These are phyloP conservation scores for Heliconius ismenius DNA, from an alignment of 2,888 invertebrate genomes.

Conservation along the genomic window DNA sequence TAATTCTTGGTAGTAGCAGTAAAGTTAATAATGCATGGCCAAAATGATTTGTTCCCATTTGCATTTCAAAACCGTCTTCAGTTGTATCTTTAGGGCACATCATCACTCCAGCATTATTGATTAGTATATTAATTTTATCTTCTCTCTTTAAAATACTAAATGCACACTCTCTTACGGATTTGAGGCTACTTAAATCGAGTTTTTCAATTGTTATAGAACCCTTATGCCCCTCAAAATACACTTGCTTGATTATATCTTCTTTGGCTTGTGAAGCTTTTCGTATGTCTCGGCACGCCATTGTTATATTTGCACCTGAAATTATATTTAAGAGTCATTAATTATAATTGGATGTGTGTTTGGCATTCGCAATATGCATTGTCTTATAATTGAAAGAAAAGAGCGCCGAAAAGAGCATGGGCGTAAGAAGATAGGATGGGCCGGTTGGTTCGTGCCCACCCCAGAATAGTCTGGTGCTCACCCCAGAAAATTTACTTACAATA, in stretches of 20 bases:
- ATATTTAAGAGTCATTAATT: background rate
- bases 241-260: conserved; percentile 71
- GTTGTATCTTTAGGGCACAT: conserved; percentile 85
- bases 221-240: conserved; percentile 55
- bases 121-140: conserved; percentile 82
- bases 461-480: no score
- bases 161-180: conserved; percentile 83
- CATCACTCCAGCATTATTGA: conserved; percentile 89
- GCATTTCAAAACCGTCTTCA: conserved; percentile 86
- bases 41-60: conserved; percentile 87
- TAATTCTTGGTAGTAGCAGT: conserved; percentile 84
- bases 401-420: no score
- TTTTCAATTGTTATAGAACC: conserved; percentile 76
- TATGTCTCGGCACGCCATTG: conserved; percentile 80
- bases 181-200: conserved; percentile 83
- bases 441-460: no score
- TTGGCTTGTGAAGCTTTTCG: conserved; percentile 82
- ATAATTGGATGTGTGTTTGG: background rate
- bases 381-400: no score
- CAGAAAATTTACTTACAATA: no score
- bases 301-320: conserved; percentile 78
- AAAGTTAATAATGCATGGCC: conserved; percentile 86
- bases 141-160: conserved; percentile 78
- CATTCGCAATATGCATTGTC: no score
- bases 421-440: no score